Evolutionary conservation across 2,113 vertebrate genomes (phyloP).

Genomic region (Felis chaus): DNA sequence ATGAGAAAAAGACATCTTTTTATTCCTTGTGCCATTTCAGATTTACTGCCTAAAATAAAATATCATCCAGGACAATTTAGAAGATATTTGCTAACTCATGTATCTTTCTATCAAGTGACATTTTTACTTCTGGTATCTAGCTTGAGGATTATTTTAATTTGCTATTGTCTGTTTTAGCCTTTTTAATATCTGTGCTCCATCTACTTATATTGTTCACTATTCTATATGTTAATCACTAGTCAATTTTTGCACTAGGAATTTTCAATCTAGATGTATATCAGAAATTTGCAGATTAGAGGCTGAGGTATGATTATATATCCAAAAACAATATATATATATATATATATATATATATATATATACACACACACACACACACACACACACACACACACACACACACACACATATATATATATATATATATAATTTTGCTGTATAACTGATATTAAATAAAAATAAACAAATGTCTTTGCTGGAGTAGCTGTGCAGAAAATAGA

Average conservation of each 20-base stretch:
- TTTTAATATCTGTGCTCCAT: not conserved
- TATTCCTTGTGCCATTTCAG: not conserved
- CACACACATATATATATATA: rapidly evolving
- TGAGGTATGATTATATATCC: not conserved
- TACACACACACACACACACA: no score
- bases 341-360: not conserved
- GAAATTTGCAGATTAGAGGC: not conserved
- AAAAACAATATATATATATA: not conserved
- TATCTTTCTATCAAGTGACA: not conserved
- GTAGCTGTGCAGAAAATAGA: not conserved
- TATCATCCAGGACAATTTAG: not conserved
- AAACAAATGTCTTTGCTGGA: not conserved
- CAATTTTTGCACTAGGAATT: not conserved
- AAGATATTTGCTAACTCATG: not conserved
- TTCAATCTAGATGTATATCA: not conserved
- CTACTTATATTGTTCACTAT: not conserved
- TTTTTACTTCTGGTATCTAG: not conserved
- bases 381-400: no score
- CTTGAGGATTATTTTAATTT: slow-evolving; percentile 1
- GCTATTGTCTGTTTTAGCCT: not conserved
- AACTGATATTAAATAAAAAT: not conserved
- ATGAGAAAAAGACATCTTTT: not conserved
- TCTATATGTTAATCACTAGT: not conserved
- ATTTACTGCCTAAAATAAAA: not conserved
- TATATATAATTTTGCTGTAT: not conserved